phyloP scores from a whole-genome alignment of 2,113 vertebrate species.

The Calidris pygmaea region DNA sequence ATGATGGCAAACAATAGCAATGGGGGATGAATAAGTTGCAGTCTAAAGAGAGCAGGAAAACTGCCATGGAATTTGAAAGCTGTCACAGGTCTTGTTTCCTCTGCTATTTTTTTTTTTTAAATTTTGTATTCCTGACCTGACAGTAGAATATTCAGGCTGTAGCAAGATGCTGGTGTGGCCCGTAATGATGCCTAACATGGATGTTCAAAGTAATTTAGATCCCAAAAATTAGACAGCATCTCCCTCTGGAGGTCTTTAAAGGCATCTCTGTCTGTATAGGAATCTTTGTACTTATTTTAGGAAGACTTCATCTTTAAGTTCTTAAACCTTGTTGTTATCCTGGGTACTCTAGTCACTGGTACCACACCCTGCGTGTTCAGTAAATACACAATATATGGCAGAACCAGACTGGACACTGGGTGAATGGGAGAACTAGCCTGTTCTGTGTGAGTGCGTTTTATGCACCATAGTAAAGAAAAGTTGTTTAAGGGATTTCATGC shows the following conservation, averaged over 20 bases:
- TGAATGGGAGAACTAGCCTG: not conserved
- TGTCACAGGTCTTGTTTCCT: not conserved
- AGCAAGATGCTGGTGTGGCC: not conserved
- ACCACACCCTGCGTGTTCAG: not conserved
- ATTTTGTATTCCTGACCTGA: not conserved
- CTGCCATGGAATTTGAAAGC: not conserved
- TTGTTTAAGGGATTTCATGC: not conserved
- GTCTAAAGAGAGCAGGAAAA: not conserved
- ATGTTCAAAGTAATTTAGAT: not conserved
- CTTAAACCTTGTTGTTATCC: not conserved
- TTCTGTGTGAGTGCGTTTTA: not conserved
- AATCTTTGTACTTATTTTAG: not conserved
- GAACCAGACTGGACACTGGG: not conserved
- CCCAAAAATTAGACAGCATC: constrained; percentile 8
- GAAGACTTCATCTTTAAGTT: not conserved
- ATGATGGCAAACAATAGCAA: not conserved
- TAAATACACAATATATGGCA: not conserved
- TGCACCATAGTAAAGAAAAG: not conserved
- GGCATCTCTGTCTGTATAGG: not conserved
- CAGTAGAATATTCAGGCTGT: not conserved
- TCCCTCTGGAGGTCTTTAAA: constrained; percentile 60
- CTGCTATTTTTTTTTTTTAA: not conserved
- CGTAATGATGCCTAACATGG: not conserved
- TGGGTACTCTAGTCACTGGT: not conserved
- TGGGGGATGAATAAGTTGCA: not conserved